Percentiles rank a stretch among this genome's conserved stretches.
Conservation (phyloP, 1,140 invertebrate species). For the Harlomillsia oculata region DNA sequence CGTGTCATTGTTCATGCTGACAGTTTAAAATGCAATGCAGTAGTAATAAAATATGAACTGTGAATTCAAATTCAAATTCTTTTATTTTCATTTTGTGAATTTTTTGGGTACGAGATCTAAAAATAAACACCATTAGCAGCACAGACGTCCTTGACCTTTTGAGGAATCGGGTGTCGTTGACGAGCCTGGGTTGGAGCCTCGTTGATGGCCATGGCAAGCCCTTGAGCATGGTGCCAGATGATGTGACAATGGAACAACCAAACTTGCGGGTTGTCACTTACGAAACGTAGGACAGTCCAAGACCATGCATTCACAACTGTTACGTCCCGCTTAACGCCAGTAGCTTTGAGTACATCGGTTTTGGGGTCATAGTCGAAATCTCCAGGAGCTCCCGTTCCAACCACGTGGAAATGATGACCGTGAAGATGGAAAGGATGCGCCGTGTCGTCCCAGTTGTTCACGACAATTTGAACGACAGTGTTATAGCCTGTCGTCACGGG, state of each 20-base stretch:
- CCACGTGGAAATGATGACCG: slow-evolving; percentile 10
- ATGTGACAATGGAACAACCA: slow-evolving; percentile 15
- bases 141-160: too few species aligned
- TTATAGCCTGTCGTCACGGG: background rate
- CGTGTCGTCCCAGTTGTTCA: background rate
- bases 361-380: background rate
- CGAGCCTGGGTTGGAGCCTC: background rate
- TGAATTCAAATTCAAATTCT: too few species aligned
- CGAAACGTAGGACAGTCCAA: slow-evolving; percentile 7
- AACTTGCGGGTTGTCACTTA: slow-evolving; percentile 2
- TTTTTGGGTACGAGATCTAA: too few species aligned
- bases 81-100: too few species aligned
- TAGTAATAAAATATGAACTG: too few species aligned
- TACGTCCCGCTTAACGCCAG: slow-evolving; percentile 1
- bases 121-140: too few species aligned
- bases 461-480: background rate
- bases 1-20: too few species aligned
- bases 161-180: too few species aligned
- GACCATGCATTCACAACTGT: background rate
- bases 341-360: background rate
- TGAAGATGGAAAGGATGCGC: slow-evolving; percentile 14
- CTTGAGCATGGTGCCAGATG: background rate
- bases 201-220: background rate
- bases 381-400: background rate
- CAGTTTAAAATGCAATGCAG: too few species aligned